phyloP scores from a whole-genome alignment of 2,797 vertebrate genomes.

The Cuniculus paca region DNA sequence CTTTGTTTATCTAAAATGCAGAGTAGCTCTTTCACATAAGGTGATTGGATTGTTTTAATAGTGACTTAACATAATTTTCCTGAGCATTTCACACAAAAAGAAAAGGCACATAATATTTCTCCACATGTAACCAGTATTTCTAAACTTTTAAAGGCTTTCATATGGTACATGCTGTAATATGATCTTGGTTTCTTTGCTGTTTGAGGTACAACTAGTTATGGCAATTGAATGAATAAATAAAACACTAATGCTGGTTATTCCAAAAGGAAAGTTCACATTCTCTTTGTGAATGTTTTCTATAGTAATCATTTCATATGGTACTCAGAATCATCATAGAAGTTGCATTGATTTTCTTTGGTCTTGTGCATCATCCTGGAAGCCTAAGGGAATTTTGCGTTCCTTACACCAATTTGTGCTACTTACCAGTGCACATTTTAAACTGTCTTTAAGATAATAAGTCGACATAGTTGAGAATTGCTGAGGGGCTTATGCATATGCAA shows the following conservation, averaged over 20 bases:
- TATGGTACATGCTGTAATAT: not conserved
- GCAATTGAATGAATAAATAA: not conserved
- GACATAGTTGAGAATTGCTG: not conserved
- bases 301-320: not conserved
- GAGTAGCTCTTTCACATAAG: not conserved
- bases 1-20: slow-evolving; percentile 56
- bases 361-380: not conserved
- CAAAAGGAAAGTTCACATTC: not conserved
- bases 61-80: slow-evolving; percentile 46
- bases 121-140: slow-evolving; percentile 12
- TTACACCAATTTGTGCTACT: slow-evolving; percentile 28
- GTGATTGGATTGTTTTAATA: not conserved
- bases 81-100: slow-evolving; percentile 9
- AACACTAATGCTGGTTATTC: not conserved
- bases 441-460: not conserved
- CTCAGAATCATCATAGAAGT: not conserved
- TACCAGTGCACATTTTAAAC: not conserved
- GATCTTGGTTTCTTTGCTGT: slow-evolving; percentile 28
- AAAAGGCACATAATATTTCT: not conserved
- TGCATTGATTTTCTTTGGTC: not conserved
- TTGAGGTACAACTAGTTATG: not conserved
- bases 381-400: not conserved
- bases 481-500: not conserved
- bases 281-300: not conserved
- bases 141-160: slow-evolving; percentile 58